Conservation (phyloP, 2,888 invertebrate species). For the Portevinia maculata region DNA sequence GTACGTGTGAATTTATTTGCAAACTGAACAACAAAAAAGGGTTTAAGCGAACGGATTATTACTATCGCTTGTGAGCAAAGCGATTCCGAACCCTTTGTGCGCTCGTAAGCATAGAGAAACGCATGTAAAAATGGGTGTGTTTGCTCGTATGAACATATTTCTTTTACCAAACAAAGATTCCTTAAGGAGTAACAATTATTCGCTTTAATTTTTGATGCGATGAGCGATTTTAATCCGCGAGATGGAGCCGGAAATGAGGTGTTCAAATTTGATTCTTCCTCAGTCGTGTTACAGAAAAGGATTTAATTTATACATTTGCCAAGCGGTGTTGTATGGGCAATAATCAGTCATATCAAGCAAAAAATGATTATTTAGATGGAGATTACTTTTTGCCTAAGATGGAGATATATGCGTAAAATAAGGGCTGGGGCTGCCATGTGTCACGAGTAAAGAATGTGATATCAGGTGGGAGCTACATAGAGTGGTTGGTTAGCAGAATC, state of each 20-base stretch:
- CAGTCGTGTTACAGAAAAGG: slow-evolving; percentile 24
- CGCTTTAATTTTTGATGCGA: slow-evolving; percentile 52
- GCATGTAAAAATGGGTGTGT: not conserved
- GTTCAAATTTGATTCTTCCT: slow-evolving; percentile 57
- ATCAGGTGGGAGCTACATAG: slow-evolving; percentile 17
- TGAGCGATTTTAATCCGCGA: slow-evolving; percentile 52
- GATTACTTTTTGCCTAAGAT: slow-evolving; percentile 33
- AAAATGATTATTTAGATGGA: slow-evolving; percentile 27
- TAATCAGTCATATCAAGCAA: slow-evolving; percentile 6
- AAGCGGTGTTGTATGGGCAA: not conserved
- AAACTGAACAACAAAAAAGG: slow-evolving; percentile 27
- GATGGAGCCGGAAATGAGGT: slow-evolving; percentile 8
- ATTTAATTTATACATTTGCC: slow-evolving; percentile 9
- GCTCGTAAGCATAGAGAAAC: slow-evolving; percentile 17
- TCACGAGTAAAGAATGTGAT: not conserved
- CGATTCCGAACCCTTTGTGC: slow-evolving; percentile 21
- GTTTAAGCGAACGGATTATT: slow-evolving; percentile 44
- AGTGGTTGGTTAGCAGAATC: not conserved
- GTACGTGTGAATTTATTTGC: slow-evolving; percentile 55
- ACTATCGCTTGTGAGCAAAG: slow-evolving; percentile 10
- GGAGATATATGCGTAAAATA: slow-evolving; percentile 8
- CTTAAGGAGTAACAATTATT: slow-evolving; percentile 51
- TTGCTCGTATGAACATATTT: slow-evolving; percentile 29
- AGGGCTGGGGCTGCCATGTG: not conserved
- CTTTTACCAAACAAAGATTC: slow-evolving; percentile 30